Percentiles rank a stretch among this genome's conserved stretches.
Conservation (phyloP, 2,113 vertebrate species). For the Hiodon tergisus region DNA sequence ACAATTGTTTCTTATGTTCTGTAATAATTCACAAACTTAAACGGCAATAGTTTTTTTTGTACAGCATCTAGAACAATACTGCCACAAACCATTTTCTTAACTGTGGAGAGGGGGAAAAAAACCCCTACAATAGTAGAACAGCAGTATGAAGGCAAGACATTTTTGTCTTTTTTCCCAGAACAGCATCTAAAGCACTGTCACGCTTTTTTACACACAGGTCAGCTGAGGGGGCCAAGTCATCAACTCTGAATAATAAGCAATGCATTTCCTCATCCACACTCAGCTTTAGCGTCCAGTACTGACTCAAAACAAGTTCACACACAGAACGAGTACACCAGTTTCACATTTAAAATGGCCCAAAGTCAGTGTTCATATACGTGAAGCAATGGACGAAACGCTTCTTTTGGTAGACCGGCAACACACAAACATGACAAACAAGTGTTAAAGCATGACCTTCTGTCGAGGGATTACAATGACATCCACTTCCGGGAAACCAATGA, state of each 20-base stretch:
- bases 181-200: neutral
- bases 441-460: slow-evolving; percentile 28
- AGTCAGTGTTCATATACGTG: too few relatives aligned
- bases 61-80: neutral
- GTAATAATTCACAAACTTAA: too few relatives aligned
- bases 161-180: neutral
- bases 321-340: too few relatives aligned
- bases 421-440: too few relatives aligned
- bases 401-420: too few relatives aligned
- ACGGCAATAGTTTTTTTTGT: neutral
- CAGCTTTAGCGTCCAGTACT: too few relatives aligned
- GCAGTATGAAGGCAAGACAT: neutral
- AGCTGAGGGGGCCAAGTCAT: neutral
- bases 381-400: too few relatives aligned
- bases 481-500: neutral
- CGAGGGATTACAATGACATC: slow-evolving; percentile 25
- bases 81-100: too few relatives aligned
- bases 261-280: neutral
- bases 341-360: too few relatives aligned
- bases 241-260: neutral
- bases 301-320: too few relatives aligned
- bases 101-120: neutral
- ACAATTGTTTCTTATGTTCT: too few relatives aligned
- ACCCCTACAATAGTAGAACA: neutral
- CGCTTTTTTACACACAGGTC: neutral